Conservation (phyloP, 2,888 invertebrate species). For the Bedellia somnulentella region DNA sequence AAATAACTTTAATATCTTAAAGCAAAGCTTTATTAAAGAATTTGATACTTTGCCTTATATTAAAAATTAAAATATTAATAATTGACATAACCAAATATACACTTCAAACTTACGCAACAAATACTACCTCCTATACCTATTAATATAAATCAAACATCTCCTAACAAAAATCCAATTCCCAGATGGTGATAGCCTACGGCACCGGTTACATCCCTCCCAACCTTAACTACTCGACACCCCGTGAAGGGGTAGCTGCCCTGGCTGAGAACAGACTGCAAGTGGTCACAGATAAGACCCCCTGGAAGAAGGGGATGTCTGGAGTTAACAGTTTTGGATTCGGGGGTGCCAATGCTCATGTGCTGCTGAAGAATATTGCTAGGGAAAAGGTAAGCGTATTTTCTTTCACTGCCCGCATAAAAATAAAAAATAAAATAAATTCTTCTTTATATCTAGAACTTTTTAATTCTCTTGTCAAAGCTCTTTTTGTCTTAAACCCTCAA, state of each 20-base stretch:
- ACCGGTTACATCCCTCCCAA: slow-evolving; percentile 82
- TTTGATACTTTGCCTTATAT: too few species aligned
- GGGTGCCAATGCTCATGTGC: slow-evolving; percentile 79
- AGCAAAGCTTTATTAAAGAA: too few species aligned
- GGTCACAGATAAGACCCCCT: slow-evolving; percentile 70
- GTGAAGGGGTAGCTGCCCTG: slow-evolving; percentile 63
- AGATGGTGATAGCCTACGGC: slow-evolving; percentile 79
- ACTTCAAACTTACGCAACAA: too few species aligned
- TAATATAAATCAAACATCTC: slow-evolving; percentile 11
- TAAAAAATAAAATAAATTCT: too few species aligned
- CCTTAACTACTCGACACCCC: slow-evolving; percentile 71
- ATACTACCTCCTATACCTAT: too few species aligned
- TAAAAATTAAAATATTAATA: too few species aligned
- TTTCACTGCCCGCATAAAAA: background rate
- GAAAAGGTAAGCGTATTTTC: slow-evolving; percentile 38
- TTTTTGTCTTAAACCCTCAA: background rate
- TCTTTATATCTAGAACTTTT: background rate
- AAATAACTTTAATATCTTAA: too few species aligned
- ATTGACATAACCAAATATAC: too few species aligned
- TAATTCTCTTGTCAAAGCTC: too few species aligned
- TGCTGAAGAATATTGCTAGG: slow-evolving; percentile 64
- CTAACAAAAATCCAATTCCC: slow-evolving; percentile 14
- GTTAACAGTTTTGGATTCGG: slow-evolving; percentile 95
- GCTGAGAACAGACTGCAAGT: slow-evolving; percentile 68
- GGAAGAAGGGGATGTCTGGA: slow-evolving; percentile 76